Evolutionary conservation across 1,140 invertebrate species (phyloP), one percentile per base, ranked within the genome.

Genomic region (Drosophila tsacasi): DNA sequence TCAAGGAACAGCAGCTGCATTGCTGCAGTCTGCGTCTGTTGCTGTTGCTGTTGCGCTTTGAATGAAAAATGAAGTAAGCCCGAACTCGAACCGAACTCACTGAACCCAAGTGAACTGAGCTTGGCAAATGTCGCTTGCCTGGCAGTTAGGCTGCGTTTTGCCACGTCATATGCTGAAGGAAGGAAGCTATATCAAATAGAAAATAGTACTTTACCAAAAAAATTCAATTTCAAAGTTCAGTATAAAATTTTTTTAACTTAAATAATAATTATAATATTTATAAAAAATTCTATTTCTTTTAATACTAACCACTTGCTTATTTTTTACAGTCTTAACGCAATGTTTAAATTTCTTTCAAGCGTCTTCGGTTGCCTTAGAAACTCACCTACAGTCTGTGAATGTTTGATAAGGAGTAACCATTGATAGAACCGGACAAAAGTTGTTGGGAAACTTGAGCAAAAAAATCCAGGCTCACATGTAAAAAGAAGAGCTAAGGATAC

Each of bases 31-130:
- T 66, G 40, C 61, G 39, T 64, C 54, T 64, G 80, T 62, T 79
- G 67, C 49, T 71, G 50, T 59, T 69, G 72, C 50, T 71, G 52
- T 60, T 69, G 73, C 59, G 67, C 81, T 64, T 89, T 89, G 73
- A 89, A 89, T 87, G 83, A 87, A 87, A 84, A 84, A 84, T 84
- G 82, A 84, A 84, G 74, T 85, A 83, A 76, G 49, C 46, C 76
- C 71, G 71, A 73, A 73, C 71, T 74, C 55, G 46, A 73, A 42
- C 44, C 54, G 35, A 73, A 72, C 69, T 60, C 37, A 42, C 63
- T 71, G 64, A 72, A 71, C 81, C 61, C 40, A 66, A 71, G 32
- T 71, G 49, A 71, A 67, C 64, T 27, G 57, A 61, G 42, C 55
- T 61, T 47, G 52, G 66, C 68, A 83, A 87, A 85, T 87, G 76